phyloP scores from a whole-genome alignment of 2,113 vertebrate genomes.

The Laticauda laticaudata region DNA sequence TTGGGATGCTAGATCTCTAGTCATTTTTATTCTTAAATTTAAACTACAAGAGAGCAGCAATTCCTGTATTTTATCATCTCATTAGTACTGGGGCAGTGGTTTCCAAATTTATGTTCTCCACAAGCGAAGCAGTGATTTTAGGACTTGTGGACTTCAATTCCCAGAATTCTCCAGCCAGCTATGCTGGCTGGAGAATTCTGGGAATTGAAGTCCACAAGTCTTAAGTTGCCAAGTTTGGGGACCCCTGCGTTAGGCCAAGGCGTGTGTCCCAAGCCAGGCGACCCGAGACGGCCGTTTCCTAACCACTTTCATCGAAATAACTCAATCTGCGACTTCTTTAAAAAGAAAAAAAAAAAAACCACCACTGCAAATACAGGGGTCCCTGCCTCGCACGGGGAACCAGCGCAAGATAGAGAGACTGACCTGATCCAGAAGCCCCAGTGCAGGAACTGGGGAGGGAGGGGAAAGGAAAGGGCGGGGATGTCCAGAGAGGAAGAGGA shows the following conservation, averaged over 20 bases:
- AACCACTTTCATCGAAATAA: not conserved
- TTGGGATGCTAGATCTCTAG: not conserved
- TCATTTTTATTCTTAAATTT: not conserved
- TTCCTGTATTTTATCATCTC: not conserved
- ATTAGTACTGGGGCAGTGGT: not conserved
- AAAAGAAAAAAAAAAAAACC: not conserved
- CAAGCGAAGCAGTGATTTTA: not conserved
- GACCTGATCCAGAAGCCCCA: not conserved
- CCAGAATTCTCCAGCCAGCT: too few species aligned
- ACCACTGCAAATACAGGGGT: not conserved
- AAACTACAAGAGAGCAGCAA: not conserved
- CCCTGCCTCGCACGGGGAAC: not conserved
- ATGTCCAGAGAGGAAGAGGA: constrained; percentile 2
- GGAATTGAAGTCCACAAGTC: too few species aligned
- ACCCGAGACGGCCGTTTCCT: not conserved
- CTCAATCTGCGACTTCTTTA: not conserved
- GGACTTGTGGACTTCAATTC: too few species aligned
- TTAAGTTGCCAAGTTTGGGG: too few species aligned
- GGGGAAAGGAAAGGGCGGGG: not conserved
- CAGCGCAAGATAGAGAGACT: not conserved
- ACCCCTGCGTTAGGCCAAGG: not conserved
- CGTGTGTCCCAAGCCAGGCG: not conserved
- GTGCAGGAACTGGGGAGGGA: too few species aligned
- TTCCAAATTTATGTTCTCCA: not conserved
- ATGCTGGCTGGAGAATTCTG: too few species aligned